Evolutionary conservation across 2,888 invertebrate species (phyloP), one percentile per base, ranked within the genome.

Genomic region (Scotopteryx bipunctaria): DNA sequence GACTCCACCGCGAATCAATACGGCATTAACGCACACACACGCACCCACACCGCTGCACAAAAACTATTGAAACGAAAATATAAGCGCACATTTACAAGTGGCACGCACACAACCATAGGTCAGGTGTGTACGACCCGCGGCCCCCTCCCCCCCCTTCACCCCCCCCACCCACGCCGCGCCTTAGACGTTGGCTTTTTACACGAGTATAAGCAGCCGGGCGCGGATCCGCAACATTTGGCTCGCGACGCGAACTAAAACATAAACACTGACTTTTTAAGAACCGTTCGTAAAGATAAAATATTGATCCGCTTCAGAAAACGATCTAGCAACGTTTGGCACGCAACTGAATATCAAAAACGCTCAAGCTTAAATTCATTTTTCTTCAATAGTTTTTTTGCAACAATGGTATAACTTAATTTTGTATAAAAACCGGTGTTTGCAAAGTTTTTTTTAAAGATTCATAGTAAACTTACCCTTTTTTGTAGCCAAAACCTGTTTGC

Each of bases 111-210:
- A 68, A 52, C 32, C 33, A 55, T 40, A 44, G 41, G 45, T 66
- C 81, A 82, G 78, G 82, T 82, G 71, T 82, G 76, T 67, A 76
- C 65, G 68, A 66, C 65, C 72, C 79, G 77, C 72, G 69, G 55
- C 57, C 52, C 58, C 67, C 51, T 62, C 66, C 59, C 67, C 59
- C 56, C 63, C 58, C n/a, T n/a, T n/a, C n/a, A n/a, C n/a, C n/a
- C n/a, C n/a, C n/a, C n/a, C 61, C 59, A 41, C 63, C 69, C 64
- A 64, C 64, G 59, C 66, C 73, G 66, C 83, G 86, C 88, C 89
- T 89, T 88, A 89, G 89, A 89, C 86, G 86, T 83, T 87, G 82
- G 86, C 86, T 89, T 89, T 88, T 89, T 89, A 88, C 88, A 86
- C 82, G 86, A 79, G 76, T 79, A 78, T 81, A 84, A 86, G 85